Base-by-base conservation (phyloP, 1,140 invertebrate species). In the Tetramorium alpestre region DNA sequence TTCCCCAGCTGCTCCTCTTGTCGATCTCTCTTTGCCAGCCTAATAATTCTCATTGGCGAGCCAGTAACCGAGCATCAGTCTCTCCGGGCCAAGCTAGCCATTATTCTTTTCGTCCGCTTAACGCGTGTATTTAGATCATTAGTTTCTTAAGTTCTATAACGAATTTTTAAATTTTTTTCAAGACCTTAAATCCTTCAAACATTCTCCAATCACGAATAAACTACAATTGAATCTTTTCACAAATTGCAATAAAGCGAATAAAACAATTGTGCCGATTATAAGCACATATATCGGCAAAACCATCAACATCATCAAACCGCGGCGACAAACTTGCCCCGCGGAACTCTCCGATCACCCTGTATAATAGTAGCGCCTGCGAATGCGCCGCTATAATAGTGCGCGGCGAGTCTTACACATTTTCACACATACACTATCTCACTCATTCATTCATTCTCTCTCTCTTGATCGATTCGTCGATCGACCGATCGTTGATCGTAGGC, bases 401-500 rank as follows among this genome's bases (percentile, higher is more conserved):
- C 41, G 28, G 80, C 54, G 80, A 73, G 41, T 60, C 28, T 84
- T 70, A 62, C 13, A 60, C 25, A 62, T 56, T 47, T 75, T 73
- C 67, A 22, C 54, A 54, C 54, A 47, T 7, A 60, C 22, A 41
- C 47, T 33, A 41, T 47, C 33, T 33, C 28, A 38, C 33, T 54
- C 33, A 56, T 28, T 62, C 62, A 38, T 22, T 49, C 18, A 47
- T 25, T 75, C 81, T 62, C 13, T 64, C 44, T 77, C 11, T 64
- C 73, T 78, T 56, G 41, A 73, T 75, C 69, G 69, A 84, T 84
- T 73, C 67, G 54, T 84, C 82, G 87, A 89, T 90, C 92, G 89
- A 93, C 91, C 86, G 89, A 94, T 94, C 93, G 89, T 93, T 92
- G 89, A 93, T 92, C 91, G 91, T 95, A 94, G 94, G 94, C 94